Base-by-base conservation (phyloP, 64 coral and sea anemone genomes). In the Actinia equina region DNA sequence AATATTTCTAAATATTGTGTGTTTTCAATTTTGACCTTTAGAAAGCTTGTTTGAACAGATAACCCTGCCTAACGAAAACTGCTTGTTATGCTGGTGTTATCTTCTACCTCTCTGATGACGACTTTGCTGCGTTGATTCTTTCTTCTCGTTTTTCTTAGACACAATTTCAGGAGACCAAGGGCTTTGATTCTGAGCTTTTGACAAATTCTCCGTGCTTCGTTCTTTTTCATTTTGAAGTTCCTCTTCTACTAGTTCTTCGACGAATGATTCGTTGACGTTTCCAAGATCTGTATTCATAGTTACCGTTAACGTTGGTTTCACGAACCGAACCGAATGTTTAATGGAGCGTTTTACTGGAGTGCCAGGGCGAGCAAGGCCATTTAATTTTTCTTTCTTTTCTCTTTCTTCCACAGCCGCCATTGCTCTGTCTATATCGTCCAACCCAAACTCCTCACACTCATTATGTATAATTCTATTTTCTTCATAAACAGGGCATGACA, bases 281-380 rank as follows among this genome's bases (percentile, higher is more conserved):
- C 41, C 65, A n/a, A 82, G 45, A 22, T 78, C 88, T 20, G 86
- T 59, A 56, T 93, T 77, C 52, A 88, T 49, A 19, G 94, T 96
- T 71, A 96, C 94, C 0, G 91, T 96, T 30, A 96, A 82, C 2
- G 94, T 96, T 5, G 94, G 94, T 88, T 96, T 96, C 0, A 96
- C 88, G 89, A 96, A 96, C 17, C 94, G 88, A 7, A 96, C 94
- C n/a, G 85, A 77, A 63, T 93, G 91, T 42, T 86, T 92, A 0
- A 59, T 76, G 0, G 88, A 79, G 22, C 88, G 85, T 64, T 88
- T 93, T 10, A 96, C 94, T 2, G 94, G 94, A 12, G 94, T 96
- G 9, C 94, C 94, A 9, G 94, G 94, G 18, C 94, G 65, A 12
- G 46, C 45, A 80, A 76, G 18, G 26, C 85, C 63, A 26, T 71